Conservation (phyloP, 2,797 vertebrate genomes). For the Podarcis siculus region DNA sequence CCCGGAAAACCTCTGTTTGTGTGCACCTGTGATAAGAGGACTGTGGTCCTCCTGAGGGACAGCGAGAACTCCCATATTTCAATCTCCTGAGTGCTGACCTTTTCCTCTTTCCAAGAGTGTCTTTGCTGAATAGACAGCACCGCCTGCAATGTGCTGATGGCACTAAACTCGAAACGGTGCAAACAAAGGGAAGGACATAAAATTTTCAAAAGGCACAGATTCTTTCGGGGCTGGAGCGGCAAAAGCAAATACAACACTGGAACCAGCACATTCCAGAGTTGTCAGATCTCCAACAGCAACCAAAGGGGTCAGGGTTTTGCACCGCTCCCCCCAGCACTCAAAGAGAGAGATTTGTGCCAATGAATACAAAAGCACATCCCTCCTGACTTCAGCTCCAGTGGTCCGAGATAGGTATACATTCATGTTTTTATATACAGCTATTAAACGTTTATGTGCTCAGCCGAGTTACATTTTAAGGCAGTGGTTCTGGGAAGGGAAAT, state of each 20-base stretch:
- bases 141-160: not conserved
- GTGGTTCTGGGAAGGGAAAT: not conserved
- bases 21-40: not conserved
- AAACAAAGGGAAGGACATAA: constrained; percentile 6
- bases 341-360: not conserved
- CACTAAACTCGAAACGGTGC: not conserved
- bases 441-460: constrained; percentile 9
- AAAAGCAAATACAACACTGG: not conserved
- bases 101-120: not conserved
- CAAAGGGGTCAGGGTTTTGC: not conserved
- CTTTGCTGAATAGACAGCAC: not conserved
- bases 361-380: not conserved
- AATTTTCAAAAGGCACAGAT: not conserved
- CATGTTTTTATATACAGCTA: not conserved
- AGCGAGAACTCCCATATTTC: not conserved
- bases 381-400: not conserved
- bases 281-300: not conserved
- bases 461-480: not conserved
- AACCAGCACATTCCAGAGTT: not conserved
- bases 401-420: not conserved
- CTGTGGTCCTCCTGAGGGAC: not conserved
- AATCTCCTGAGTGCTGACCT: not conserved
- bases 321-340: not conserved
- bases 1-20: not conserved
- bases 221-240: not conserved